Base-by-base conservation (phyloP, 2,113 vertebrate genomes). In the Xiphias gladius region DNA sequence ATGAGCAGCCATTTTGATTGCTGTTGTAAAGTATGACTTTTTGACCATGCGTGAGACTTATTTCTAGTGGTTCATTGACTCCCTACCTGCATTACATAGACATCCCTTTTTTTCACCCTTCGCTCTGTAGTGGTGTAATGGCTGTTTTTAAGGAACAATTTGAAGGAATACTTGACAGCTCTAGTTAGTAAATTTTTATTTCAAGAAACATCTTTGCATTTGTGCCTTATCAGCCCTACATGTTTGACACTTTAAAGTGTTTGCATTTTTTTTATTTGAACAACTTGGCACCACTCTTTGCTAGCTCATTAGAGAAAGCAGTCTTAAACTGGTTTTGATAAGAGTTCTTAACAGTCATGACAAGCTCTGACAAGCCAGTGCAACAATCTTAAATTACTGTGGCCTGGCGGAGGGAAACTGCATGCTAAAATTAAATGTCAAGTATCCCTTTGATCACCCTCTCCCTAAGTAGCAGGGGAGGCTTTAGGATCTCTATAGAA, bases 401-500 rank as follows among this genome's bases (percentile, higher is more conserved):
- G 41, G 73, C 64, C 54, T 30, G 46, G 66, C 55, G 24, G 85
- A 35, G 55, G 37, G 35, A 83, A 79, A 82, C 67, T 70, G 89
- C 77, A 57, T 57, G 39, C 65, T 71, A 64, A 72, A 72, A 78
- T 83, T 63, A 80, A 81, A 82, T 82, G 82, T 79, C 83, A 84
- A 73, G 74, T 87, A 67, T 86, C 80, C 75, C 77, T 86, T 79
- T 82, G 55, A 80, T 73, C 2, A 1, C 32, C 30, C 46, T 67
- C 46, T 86, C 3, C n/a, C 32, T 43, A 11, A 28, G 16, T 13
- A 64, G 65, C 35, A 64, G 50, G 37, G 41, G 43, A 58, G 59
- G 57, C 63, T 62, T 76, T 30, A 46, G 43, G 43, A 37, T 54
- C 19, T 46, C 13, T 64, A 17, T 24, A 22, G 69, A 80, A 24